A percentile compares a stretch with the other conserved stretches of the same genome.
Evolutionary conservation across 2,888 invertebrate species (phyloP).

Genomic region (Phrixothrix hirtus): DNA sequence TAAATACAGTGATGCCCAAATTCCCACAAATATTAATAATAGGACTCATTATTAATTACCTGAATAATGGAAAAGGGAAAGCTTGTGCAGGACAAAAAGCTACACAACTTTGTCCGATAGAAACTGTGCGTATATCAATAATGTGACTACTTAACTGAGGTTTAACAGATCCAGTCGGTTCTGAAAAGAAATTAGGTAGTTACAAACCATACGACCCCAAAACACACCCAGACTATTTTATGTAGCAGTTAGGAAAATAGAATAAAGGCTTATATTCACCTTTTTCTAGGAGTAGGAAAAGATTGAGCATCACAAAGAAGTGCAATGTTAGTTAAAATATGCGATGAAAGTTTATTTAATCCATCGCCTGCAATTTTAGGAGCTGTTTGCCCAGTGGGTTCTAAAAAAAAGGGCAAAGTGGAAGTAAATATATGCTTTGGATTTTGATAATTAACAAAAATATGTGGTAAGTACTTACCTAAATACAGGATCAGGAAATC

Average conservation of each 20-base stretch:
- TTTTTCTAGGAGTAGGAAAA: slow-evolving; percentile 61
- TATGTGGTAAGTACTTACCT: slow-evolving; percentile 71
- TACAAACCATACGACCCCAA: slow-evolving; percentile 1
- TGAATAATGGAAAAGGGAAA: slow-evolving; percentile 74
- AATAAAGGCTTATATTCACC: slow-evolving; percentile 43
- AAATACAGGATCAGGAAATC: slow-evolving; percentile 70
- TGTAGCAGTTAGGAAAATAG: background rate
- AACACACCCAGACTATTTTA: no score
- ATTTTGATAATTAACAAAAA: no score
- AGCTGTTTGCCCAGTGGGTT: slow-evolving; percentile 60
- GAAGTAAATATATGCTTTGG: no score
- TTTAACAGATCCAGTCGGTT: slow-evolving; percentile 69
- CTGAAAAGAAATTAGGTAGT: slow-evolving; percentile 53
- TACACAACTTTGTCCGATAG: slow-evolving; percentile 54
- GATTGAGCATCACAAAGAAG: slow-evolving; percentile 63
- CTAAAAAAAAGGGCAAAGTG: slow-evolving; percentile 51
- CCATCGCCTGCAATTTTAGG: slow-evolving; percentile 61
- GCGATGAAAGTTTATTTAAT: slow-evolving; percentile 58
- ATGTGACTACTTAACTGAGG: slow-evolving; percentile 65
- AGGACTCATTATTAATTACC: slow-evolving; percentile 58
- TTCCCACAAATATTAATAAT: background rate
- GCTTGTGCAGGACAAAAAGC: slow-evolving; percentile 76
- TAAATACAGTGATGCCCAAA: slow-evolving; percentile 8
- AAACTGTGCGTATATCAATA: slow-evolving; percentile 56
- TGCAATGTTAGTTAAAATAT: slow-evolving; percentile 42